Evolutionary conservation across 1,140 invertebrate species (phyloP), one percentile per base, ranked within the genome.

Genomic region (Chrysoperla carnea): DNA sequence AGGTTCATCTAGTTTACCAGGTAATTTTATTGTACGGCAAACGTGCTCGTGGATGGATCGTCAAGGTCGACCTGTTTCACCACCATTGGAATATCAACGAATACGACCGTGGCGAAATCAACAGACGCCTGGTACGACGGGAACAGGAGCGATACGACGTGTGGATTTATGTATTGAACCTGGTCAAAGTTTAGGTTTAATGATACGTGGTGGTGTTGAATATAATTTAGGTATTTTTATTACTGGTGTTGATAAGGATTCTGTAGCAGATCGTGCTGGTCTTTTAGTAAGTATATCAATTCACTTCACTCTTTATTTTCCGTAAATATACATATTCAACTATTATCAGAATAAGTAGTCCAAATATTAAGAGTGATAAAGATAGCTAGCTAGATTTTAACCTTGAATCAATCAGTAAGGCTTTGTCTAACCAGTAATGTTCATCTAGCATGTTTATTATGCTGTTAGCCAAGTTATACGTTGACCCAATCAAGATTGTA

Each of bases 211-310:
- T 15, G 91, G 91, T 3, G 72, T 85, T 14, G 91, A 96, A 58
- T 94, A 92, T 62, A 90, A 86, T 48, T 72, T 94, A 35, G 91
- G 90, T 1, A 92, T 95, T 56, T 95, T 92, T 63, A 81, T 96
- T 46, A 93, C 90, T 1, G 89, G 89, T 3, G 86, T 95, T 9
- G 90, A 94, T 60, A 81, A 83, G 52, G 82, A 86, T 50, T 93
- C 88, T 27, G 84, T 90, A 1, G 89, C 89, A 1, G 86, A 92
- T 54, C 73, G 82, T 53, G 81, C 82, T 39, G 89, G 89, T 27
- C 70, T 95, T 1, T 76, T 90, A 81, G 89, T 91, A 63, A 74
- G 62, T 60, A 27, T 23, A 5, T 23, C 8, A 40, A 5, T 27
- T 40, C 23, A 40, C 8, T n/a, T n/a, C n/a, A n/a, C n/a, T n/a